Conservation (phyloP, 2,797 vertebrate genomes). For the Oryzias dopingdopingensis region DNA sequence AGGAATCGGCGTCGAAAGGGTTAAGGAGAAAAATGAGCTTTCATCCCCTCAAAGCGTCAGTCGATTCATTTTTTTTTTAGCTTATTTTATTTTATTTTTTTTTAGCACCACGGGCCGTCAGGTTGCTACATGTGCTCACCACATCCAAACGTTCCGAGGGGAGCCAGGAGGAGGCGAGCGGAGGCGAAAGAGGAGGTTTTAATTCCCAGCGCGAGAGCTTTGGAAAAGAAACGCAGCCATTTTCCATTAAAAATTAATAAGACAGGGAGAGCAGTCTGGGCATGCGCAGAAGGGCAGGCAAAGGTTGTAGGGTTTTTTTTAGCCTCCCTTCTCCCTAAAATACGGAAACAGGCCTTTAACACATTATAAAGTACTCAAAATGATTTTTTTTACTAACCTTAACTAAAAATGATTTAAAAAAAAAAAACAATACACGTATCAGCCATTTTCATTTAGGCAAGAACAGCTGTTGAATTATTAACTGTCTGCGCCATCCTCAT, state of each 20-base stretch:
- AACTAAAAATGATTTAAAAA: too few relatives aligned
- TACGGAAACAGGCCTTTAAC: slow-evolving; percentile 7
- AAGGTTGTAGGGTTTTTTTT: slow-evolving; percentile 17
- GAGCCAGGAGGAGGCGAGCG: neutral
- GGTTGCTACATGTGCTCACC: neutral
- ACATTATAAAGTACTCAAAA: neutral
- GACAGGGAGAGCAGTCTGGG: slow-evolving; percentile 56
- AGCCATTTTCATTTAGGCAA: slow-evolving; percentile 40
- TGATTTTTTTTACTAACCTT: too few relatives aligned
- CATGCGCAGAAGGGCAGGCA: slow-evolving; percentile 68
- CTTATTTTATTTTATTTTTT: slow-evolving; percentile 2
- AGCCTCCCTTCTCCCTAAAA: slow-evolving; percentile 11
- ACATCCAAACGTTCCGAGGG: slow-evolving; percentile 1
- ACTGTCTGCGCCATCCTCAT: slow-evolving; percentile 9
- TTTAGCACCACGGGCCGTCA: slow-evolving; percentile 29
- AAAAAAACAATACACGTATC: too few relatives aligned
- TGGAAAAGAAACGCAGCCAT: slow-evolving; percentile 80
- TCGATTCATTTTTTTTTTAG: slow-evolving; percentile 51
- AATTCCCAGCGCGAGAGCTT: slow-evolving; percentile 66
- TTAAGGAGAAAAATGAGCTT: slow-evolving; percentile 77
- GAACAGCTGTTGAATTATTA: slow-evolving; percentile 50
- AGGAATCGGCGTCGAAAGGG: slow-evolving; percentile 71
- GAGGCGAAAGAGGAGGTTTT: slow-evolving; percentile 3
- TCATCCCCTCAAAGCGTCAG: slow-evolving; percentile 71
- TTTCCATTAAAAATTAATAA: slow-evolving; percentile 83